Evolutionary conservation across 2,113 vertebrate species (phyloP).

Genomic region (Aptenodytes patagonicus): DNA sequence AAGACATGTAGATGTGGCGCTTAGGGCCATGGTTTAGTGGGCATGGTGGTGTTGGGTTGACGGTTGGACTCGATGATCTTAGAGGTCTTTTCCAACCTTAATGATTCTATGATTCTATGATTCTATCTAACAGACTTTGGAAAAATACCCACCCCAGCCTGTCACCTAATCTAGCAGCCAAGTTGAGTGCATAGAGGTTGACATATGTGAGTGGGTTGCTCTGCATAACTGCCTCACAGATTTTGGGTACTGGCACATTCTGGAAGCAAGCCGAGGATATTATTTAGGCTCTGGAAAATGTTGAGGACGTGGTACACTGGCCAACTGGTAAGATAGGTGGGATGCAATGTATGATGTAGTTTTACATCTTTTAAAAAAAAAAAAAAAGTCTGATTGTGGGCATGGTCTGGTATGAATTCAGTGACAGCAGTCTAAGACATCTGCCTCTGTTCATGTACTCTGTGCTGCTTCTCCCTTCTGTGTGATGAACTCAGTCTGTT

Average conservation of each 20-base stretch:
- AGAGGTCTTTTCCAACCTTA: no score
- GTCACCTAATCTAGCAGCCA: neutral
- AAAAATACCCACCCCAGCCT: neutral
- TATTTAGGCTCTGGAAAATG: neutral
- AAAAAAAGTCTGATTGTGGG: neutral
- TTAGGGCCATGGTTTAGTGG: no score
- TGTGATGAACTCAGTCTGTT: neutral
- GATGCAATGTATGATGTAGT: neutral
- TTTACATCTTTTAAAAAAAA: neutral
- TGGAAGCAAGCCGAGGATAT: neutral
- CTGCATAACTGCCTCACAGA: neutral
- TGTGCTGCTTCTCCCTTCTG: neutral
- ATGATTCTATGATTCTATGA: no score
- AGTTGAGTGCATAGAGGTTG: neutral
- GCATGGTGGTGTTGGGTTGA: no score
- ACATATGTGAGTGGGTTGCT: slow-evolving; percentile 3
- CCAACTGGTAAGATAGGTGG: neutral
- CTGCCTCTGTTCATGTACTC: neutral
- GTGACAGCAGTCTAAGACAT: neutral
- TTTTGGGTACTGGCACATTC: neutral
- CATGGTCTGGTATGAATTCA: neutral
- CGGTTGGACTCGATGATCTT: no score
- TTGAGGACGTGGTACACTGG: neutral
- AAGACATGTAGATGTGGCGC: no score
- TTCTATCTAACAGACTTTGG: neutral